Percentiles rank a stretch among this genome's conserved stretches.
Evolutionary conservation across 2,888 invertebrate genomes (phyloP).

Genomic region (Latrodectus elegans): DNA sequence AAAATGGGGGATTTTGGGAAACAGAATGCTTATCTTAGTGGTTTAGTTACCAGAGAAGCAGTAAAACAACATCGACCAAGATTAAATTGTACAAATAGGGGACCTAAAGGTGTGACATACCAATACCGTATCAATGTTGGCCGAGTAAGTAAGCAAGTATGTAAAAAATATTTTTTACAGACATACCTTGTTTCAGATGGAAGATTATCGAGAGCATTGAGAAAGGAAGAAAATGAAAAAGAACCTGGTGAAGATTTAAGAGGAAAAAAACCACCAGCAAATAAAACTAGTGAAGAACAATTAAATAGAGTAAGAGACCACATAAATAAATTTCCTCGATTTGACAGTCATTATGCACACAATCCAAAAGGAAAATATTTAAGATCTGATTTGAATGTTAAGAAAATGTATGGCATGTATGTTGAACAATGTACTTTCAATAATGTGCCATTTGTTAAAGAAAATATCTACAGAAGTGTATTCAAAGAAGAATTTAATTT

Average conservation of each 20-base stretch:
- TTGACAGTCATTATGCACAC: slow-evolving; percentile 46
- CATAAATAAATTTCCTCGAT: slow-evolving; percentile 52
- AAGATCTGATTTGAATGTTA: slow-evolving; percentile 56
- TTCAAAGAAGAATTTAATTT: slow-evolving; percentile 59
- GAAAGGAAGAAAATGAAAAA: slow-evolving; percentile 62
- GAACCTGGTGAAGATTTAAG: slow-evolving; percentile 65
- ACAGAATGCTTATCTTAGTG: slow-evolving; percentile 66
- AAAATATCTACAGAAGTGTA: slow-evolving; percentile 62
- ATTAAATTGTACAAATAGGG: slow-evolving; percentile 54
- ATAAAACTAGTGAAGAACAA: slow-evolving; percentile 65
- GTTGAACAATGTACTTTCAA: slow-evolving; percentile 46
- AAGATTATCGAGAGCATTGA: slow-evolving; percentile 51
- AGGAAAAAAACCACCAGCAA: slow-evolving; percentile 57
- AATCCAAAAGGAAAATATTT: slow-evolving; percentile 58
- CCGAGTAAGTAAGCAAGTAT: slow-evolving; percentile 55
- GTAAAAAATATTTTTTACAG: slow-evolving; percentile 62
- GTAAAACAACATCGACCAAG: slow-evolving; percentile 62
- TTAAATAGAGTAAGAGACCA: slow-evolving; percentile 44
- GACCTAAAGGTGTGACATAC: slow-evolving; percentile 61
- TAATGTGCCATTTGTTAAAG: slow-evolving; percentile 57
- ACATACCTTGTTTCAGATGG: slow-evolving; percentile 63
- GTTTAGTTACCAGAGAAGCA: slow-evolving; percentile 59
- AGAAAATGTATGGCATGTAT: slow-evolving; percentile 63
- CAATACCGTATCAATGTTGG: slow-evolving; percentile 60
- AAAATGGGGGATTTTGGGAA: slow-evolving; percentile 65